Base-by-base conservation (phyloP, 2,797 vertebrate genomes). In the Neosalanx taihuensis region DNA sequence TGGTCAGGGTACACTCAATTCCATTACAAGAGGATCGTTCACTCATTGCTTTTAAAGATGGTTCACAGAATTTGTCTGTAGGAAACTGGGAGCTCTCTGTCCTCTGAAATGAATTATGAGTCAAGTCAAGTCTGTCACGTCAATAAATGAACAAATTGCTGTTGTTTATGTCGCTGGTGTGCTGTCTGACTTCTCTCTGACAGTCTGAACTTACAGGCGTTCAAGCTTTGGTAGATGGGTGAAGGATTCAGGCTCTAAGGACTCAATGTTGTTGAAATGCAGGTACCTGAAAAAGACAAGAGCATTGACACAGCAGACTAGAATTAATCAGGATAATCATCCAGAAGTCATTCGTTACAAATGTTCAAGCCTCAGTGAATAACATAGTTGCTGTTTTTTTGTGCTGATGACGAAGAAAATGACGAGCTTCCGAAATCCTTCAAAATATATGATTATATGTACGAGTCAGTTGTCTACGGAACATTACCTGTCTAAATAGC, bases 201-300 rank as follows among this genome's bases (percentile, higher is more conserved):
- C 46, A 35, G 29, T 41, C 15, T 17, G 72, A 72, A 97, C 97
- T 98, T 87, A 99, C 98, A 99, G 91, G 83, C 98, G 93, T 84
- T 99, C 98, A 85, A 99, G 94, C 89, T 97, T 99, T 26, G 98
- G 98, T 60, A 99, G 91, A 77, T 97, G 94, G 67, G 92, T 92
- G 85, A 99, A 99, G 30, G 96, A 95, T 85, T 97, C 95, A 0
- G 95, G 94, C 82, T 98, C 98, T 92, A 99, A 83, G 0, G 94
- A 95, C 84, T 99, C 97, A 66, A 99, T 99, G 86, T 96, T 97
- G 91, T 99, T 99, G 92, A 99, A 99, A 92, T 99, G 98, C 85
- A 99, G 94, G 83, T 99, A 99, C 83, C 97, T 99, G 86, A 59
- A 90, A 81, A 72, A 83, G 30, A 84, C 70, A 72, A 88, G n/a